phyloP scores from a whole-genome alignment of 2,797 vertebrate species.

The Rhincodon typus region DNA sequence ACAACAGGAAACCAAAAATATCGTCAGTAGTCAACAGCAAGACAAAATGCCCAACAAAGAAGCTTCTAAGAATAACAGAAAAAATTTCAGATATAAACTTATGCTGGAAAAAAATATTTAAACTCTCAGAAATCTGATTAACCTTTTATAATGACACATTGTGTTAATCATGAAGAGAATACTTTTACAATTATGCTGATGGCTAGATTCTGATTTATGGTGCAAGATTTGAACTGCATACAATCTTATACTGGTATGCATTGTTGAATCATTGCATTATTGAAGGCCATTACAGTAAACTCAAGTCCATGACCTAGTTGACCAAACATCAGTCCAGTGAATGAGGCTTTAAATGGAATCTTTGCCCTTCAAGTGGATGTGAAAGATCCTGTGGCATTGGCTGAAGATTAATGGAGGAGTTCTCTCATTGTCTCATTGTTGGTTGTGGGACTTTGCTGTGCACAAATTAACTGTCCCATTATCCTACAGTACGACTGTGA shows the following conservation, averaged over 20 bases:
- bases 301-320: not conserved
- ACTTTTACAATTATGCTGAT: not conserved
- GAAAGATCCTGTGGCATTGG: not conserved
- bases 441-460: not conserved
- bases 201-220: not conserved
- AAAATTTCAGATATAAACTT: not conserved
- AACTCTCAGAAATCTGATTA: not conserved
- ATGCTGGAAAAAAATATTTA: constrained; percentile 29
- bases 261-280: not conserved
- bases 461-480: not conserved
- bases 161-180: constrained; percentile 11
- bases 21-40: not conserved
- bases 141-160: not conserved
- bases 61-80: constrained; percentile 10
- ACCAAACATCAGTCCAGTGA: not conserved
- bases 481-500: not conserved
- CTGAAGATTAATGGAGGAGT: not conserved
- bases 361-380: not conserved
- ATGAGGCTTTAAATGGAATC: not conserved
- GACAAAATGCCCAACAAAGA: not conserved
- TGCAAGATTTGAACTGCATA: not conserved
- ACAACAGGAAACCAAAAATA: not conserved
- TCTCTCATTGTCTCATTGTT: not conserved
- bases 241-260: not conserved
- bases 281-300: not conserved